Evolutionary conservation across 2,888 invertebrate genomes (phyloP), one percentile per base, ranked within the genome.

Genomic region (Ceriagrion tenellum): DNA sequence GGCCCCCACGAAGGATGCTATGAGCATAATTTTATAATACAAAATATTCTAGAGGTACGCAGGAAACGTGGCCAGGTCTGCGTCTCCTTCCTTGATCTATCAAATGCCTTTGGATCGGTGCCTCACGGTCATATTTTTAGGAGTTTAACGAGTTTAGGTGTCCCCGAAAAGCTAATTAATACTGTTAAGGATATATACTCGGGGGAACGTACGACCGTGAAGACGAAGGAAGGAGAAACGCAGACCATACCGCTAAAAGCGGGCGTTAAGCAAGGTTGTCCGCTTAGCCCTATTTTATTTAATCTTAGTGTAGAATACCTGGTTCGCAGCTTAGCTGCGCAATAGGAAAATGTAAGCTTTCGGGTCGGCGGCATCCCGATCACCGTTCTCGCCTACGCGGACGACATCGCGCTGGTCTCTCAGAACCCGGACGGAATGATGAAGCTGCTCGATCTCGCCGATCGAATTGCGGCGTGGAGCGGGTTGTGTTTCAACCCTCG

Each of bases 241-340:
- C 2, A 69, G 69, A 26, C 69, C 26, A 69, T 69, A 23, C 26
- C 26, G 69, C n/a, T 69, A 35, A 55, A 88, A 0, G 95, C 96
- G 63, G 96, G 96, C 1, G 96, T 97, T 0, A 96, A 96, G 0
- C 96, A 97, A 96, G 97, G 96, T 12, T 96, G 96, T 95, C 96
- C 97, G 4, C 95, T 96, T 0, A 96, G 96, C 95, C 96, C 96
- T 0, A 96, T 96, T 12, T 56, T 96, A 0, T 97, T 97, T 95
- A 96, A 96, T 95, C 95, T 97, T 8, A 96, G 96, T 16, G 95
- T 96, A 16, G 96, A 96, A 95, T 96, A 96, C 8, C 74, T 96
- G 23, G 23, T 89, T 89, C 89, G 35, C 23, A 8, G 20, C 89
- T 2, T 10, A 26, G 47, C n/a, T 23, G 35, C 35, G 10, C 35